Percentiles rank a stretch among this genome's conserved stretches.
Evolutionary conservation across 2,113 vertebrate species (phyloP).

Genomic region (Gambusia holbrooki): DNA sequence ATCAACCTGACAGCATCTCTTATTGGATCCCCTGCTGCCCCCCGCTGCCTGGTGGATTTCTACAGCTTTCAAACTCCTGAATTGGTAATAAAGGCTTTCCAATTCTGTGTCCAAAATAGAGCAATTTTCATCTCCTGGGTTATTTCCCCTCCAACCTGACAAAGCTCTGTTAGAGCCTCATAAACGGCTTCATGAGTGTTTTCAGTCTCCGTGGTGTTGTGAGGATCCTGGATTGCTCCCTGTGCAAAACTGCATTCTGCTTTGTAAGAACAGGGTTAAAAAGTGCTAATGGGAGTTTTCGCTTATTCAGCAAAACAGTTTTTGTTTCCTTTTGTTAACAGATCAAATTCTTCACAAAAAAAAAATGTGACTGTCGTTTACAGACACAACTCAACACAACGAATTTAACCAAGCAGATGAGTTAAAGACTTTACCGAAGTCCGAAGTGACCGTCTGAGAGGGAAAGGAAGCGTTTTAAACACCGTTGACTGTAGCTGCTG

Average conservation of each 20-base stretch:
- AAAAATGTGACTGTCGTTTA: no score
- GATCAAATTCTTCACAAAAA: no score
- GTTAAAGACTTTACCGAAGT: no score
- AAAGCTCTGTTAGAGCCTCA: background rate
- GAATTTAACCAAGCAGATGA: no score
- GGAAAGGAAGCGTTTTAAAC: no score
- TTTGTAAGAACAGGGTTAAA: background rate
- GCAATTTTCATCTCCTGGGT: background rate
- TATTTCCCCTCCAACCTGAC: slow-evolving; percentile 2
- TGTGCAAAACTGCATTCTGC: no score
- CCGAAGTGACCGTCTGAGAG: no score
- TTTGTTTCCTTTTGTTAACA: no score
- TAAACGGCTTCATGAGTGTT: background rate
- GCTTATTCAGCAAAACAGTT: no score
- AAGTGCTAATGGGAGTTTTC: background rate
- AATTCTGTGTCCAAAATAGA: background rate
- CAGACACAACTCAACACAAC: no score
- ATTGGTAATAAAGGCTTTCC: background rate
- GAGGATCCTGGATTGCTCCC: slow-evolving; percentile 2
- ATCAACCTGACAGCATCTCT: background rate
- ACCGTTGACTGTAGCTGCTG: no score
- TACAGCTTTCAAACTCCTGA: background rate
- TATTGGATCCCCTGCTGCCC: background rate
- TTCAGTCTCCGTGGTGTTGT: background rate
- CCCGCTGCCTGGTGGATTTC: background rate